Evolutionary conservation across 2,113 vertebrate genomes (phyloP).

Genomic region (Sigmodon hispidus): DNA sequence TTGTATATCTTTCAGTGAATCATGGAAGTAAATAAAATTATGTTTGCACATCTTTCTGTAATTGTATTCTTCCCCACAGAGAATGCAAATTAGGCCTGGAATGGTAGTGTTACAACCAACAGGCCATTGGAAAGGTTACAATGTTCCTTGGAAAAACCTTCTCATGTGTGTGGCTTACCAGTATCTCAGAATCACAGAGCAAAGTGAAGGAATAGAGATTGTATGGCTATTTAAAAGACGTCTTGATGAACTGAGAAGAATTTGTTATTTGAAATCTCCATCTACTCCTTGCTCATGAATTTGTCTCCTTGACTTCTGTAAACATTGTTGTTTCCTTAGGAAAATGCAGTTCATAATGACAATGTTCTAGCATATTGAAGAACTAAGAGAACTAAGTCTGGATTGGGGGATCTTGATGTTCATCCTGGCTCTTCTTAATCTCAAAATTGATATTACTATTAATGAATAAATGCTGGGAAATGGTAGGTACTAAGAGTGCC

Average conservation of each 20-base stretch:
- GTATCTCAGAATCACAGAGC: neutral
- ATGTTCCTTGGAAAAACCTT: neutral
- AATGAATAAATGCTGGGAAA: neutral
- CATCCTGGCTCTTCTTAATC: neutral
- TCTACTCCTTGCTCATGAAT: neutral
- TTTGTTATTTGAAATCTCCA: neutral
- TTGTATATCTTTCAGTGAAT: neutral
- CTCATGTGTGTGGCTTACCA: neutral
- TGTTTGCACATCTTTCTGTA: neutral
- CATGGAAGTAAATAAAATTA: slow-evolving; percentile 24
- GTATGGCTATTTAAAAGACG: neutral
- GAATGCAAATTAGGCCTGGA: neutral
- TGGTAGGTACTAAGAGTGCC: neutral
- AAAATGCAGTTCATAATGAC: neutral
- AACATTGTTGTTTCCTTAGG: slow-evolving; percentile 14
- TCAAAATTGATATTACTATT: neutral
- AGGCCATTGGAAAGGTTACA: neutral
- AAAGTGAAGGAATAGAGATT: slow-evolving; percentile 1
- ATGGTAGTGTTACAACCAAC: neutral
- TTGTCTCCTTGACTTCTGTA: neutral
- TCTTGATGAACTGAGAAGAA: neutral
- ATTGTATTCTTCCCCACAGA: neutral
- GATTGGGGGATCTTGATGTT: neutral
- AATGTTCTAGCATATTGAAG: neutral
- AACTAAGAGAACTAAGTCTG: too few relatives aligned